phyloP scores from a whole-genome alignment of 2,888 invertebrate genomes.

The Anaspis maculata region DNA sequence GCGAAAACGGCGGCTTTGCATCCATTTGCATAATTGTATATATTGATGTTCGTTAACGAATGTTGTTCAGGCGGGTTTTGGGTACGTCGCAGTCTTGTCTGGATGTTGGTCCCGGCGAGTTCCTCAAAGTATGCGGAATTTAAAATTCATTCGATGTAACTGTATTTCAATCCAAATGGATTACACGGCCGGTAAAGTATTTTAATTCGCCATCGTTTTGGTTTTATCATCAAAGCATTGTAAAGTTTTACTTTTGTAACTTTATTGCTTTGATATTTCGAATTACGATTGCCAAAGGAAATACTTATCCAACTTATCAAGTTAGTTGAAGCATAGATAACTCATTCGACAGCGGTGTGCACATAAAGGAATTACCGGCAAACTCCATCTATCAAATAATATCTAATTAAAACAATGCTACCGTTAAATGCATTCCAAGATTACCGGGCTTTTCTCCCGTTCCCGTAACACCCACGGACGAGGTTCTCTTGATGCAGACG shows the following conservation, averaged over 20 bases:
- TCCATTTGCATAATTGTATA: constrained; percentile 44
- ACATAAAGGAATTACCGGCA: too few relatives aligned
- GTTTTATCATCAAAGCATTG: constrained; percentile 24
- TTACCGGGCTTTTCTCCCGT: not conserved
- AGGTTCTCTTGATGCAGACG: too few relatives aligned
- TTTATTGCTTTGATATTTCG: constrained; percentile 19
- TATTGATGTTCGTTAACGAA: constrained; percentile 44
- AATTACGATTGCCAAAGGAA: constrained; percentile 4
- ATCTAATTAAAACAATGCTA: constrained; percentile 1
- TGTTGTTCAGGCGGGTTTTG: constrained; percentile 26
- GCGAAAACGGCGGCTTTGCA: constrained; percentile 41
- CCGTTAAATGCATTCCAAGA: not conserved
- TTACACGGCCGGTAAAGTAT: constrained; percentile 30
- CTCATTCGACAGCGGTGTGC: not conserved
- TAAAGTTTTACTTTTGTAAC: constrained; percentile 21
- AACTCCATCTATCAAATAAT: not conserved
- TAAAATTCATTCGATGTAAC: constrained; percentile 28
- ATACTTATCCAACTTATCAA: constrained; percentile 1
- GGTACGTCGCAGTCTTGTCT: constrained; percentile 10
- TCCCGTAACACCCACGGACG: too few relatives aligned
- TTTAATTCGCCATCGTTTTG: constrained; percentile 26
- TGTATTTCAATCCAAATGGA: constrained; percentile 34
- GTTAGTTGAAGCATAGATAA: constrained; percentile 1
- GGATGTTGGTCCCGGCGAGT: constrained; percentile 3
- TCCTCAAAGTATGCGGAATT: constrained; percentile 17